phyloP scores from a whole-genome alignment of 2,888 invertebrate genomes.

The Eupithecia centaureata region DNA sequence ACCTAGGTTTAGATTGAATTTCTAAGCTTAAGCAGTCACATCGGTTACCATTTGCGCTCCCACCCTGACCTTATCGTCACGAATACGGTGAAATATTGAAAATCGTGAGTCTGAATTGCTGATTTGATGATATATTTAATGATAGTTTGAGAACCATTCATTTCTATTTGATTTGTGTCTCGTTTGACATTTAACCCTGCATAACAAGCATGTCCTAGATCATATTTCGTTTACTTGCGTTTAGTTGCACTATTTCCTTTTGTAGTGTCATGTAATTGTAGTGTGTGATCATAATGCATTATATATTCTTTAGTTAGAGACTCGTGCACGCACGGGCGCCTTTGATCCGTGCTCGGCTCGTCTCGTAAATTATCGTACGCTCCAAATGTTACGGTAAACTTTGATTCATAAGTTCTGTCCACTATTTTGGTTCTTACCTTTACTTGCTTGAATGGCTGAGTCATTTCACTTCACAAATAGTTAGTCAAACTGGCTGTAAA shows the following conservation, averaged over 20 bases:
- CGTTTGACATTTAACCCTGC: constrained; percentile 12
- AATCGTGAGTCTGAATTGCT: constrained; percentile 57
- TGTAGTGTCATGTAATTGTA: constrained; percentile 25
- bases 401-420: constrained; percentile 17
- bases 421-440: constrained; percentile 3
- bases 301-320: constrained; percentile 53
- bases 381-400: constrained; percentile 28
- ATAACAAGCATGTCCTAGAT: neutral
- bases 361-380: constrained; percentile 50
- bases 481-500: neutral
- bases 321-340: constrained; percentile 63
- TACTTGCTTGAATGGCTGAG: neutral
- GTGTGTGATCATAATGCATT: constrained; percentile 42
- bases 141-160: constrained; percentile 35
- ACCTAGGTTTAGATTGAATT: constrained; percentile 71
- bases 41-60: constrained; percentile 61
- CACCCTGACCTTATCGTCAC: constrained; percentile 71
- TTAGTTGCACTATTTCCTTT: constrained; percentile 12
- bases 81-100: constrained; percentile 68
- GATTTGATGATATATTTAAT: constrained; percentile 51
- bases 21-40: constrained; percentile 62
- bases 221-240: constrained; percentile 8
- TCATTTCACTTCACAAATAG: neutral
- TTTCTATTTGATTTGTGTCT: constrained; percentile 23
- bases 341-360: constrained; percentile 57